Base-by-base conservation (phyloP, 2,888 invertebrate species). In the Drosophila tanythrix region DNA sequence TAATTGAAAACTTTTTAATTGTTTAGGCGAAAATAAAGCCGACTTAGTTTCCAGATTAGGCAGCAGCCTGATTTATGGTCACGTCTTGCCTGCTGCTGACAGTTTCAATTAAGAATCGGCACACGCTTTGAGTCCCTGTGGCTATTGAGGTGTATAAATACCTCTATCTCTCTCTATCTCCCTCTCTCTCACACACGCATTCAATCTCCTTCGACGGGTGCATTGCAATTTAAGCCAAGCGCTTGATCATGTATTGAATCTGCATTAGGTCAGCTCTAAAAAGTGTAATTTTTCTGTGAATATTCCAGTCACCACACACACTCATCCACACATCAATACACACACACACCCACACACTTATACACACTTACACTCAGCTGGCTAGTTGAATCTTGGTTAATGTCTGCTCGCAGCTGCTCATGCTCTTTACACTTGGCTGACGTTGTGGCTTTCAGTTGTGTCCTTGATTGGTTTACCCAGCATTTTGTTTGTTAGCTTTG, bases 1-100 rank as follows among this genome's bases (percentile, higher is more conserved):
- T 89, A 89, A 89, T 89, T 90, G 90, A 85, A 89, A 89, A 89
- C 72, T 88, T 90, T 89, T 84, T 84, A 89, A 87, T 89, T 89
- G 89, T 83, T 75, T 71, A 59, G 73, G 63, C 82, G 61, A 66
- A 76, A 82, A 70, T 81, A 70, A 74, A 88, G 76, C 68, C 53
- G 75, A 65, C 69, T 82, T 75, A 80, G 76, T 82, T 81, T 80
- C 31, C 52, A 57, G 70, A 70, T 67, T 70, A 65, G 50, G 67
- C 53, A 46, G 46, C 38, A 53, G 53, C 51, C 64, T 89, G 88
- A 88, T 89, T 88, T 89, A 88, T 82, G 75, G 66, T 48, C 74
- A 72, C 67, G 64, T 69, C 72, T 53, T 58, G 65, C 65, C 85
- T 88, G 87, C 43, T 68, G 83, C 65, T 89, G 87, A 89, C 87